These are phyloP conservation scores for Leptocoma aspasia DNA, from an alignment of 2,113 vertebrate species.

Conservation along the genomic window DNA sequence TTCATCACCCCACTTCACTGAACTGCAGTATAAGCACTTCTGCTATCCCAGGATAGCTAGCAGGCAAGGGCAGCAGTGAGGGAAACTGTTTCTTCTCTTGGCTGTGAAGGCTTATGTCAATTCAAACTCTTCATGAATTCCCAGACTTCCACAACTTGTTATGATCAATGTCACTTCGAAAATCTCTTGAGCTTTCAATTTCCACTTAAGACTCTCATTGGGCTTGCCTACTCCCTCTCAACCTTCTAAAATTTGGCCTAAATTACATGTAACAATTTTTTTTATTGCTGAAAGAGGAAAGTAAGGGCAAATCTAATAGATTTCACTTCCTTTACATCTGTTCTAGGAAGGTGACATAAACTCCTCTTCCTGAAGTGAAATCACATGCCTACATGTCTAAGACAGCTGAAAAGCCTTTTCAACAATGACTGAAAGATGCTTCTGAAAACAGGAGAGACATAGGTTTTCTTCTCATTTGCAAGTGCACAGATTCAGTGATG, in stretches of 20 bases:
- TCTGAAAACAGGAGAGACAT: background rate
- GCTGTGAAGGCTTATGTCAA: background rate
- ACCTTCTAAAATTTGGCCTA: background rate
- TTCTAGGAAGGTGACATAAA: background rate
- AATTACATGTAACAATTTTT: background rate
- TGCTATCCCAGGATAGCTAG: background rate
- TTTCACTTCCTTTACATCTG: background rate
- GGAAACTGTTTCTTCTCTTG: background rate
- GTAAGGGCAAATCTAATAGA: background rate
- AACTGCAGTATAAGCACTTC: background rate
- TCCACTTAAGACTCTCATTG: background rate
- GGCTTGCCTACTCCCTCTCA: background rate
- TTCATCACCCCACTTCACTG: background rate
- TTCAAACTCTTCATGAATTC: background rate
- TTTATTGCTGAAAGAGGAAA: background rate
- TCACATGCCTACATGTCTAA: background rate
- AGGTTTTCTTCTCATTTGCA: background rate
- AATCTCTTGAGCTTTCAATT: background rate
- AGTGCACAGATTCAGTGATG: background rate
- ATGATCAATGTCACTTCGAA: background rate
- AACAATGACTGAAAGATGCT: background rate
- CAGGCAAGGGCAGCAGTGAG: accelerated
- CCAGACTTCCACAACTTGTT: background rate
- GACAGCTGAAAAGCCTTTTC: background rate
- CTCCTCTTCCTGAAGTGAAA: background rate